phyloP scores from a whole-genome alignment of 2,113 vertebrate species.

The Lipophrys pholis region DNA sequence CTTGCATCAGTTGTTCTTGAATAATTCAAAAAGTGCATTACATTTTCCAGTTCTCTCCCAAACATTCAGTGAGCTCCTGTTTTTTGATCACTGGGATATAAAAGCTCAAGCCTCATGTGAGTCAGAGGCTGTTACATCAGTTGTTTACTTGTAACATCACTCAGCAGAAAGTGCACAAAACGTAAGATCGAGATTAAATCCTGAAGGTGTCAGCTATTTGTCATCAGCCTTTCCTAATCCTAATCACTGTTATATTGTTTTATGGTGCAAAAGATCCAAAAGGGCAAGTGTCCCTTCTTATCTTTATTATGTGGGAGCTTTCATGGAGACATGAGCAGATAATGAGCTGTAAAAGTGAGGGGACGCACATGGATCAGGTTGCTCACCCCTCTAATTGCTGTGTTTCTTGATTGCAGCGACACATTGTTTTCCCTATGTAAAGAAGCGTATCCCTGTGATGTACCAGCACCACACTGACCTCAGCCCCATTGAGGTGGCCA shows the following conservation, averaged over 20 bases:
- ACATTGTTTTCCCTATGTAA: constrained; percentile 97
- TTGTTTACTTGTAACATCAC: background rate
- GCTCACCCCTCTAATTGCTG: background rate
- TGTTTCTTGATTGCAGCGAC: constrained; percentile 84
- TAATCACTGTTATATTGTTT: constrained; percentile 57
- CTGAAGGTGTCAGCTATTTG: constrained; percentile 64
- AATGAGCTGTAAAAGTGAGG: constrained; percentile 18
- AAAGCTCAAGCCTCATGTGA: background rate
- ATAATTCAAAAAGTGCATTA: background rate
- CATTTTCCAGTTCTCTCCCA: background rate
- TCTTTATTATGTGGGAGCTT: constrained; percentile 49
- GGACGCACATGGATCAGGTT: background rate
- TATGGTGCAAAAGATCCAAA: constrained; percentile 64
- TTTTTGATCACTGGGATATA: no score
- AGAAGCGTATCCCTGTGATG: constrained; percentile 97
- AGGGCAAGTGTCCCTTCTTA: constrained; percentile 60
- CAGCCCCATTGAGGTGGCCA: constrained; percentile 98
- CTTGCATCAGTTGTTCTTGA: background rate
- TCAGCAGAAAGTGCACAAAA: constrained; percentile 24
- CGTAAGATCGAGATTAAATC: constrained; percentile 69
- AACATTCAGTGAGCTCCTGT: no score
- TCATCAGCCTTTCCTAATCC: constrained; percentile 46
- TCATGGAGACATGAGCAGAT: background rate
- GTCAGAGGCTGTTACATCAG: background rate
- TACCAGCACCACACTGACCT: constrained; percentile 98